These are phyloP conservation scores for Tricholaema leucomelas DNA, from an alignment of 2,113 vertebrate species.

Conservation along the genomic window DNA sequence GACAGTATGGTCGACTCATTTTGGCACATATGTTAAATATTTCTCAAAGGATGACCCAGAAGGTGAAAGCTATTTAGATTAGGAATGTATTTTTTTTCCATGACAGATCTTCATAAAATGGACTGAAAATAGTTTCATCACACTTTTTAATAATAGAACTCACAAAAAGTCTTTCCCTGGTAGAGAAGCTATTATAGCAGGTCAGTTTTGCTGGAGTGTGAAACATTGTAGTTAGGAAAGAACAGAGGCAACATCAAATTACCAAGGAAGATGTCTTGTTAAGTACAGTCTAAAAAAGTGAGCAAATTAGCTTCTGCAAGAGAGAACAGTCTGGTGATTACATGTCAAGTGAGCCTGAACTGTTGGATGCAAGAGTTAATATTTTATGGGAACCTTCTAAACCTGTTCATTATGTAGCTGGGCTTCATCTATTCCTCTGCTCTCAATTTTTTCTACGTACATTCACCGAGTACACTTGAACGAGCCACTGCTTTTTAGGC, in stretches of 20 bases:
- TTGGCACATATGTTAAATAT: neutral
- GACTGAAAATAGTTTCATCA: neutral
- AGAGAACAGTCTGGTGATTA: neutral
- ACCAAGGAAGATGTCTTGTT: neutral
- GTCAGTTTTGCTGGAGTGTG: neutral
- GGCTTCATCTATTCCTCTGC: neutral
- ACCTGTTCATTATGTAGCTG: neutral
- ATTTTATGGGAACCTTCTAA: constrained; percentile 29
- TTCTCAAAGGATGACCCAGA: neutral
- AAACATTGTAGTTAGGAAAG: neutral
- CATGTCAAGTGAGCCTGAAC: neutral
- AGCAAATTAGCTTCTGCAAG: neutral
- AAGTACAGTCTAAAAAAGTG: neutral
- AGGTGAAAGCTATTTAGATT: neutral
- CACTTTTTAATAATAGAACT: neutral
- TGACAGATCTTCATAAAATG: neutral
- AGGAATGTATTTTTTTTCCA: neutral
- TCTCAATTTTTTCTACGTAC: neutral
- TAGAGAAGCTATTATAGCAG: neutral
- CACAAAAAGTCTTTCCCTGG: neutral
- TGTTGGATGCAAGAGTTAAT: neutral
- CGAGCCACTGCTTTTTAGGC: neutral
- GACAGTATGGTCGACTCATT: neutral
- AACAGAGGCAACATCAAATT: neutral
- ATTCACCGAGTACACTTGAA: neutral